phyloP scores from a whole-genome alignment of 2,113 vertebrate species.

The Collichthys lucidus region DNA sequence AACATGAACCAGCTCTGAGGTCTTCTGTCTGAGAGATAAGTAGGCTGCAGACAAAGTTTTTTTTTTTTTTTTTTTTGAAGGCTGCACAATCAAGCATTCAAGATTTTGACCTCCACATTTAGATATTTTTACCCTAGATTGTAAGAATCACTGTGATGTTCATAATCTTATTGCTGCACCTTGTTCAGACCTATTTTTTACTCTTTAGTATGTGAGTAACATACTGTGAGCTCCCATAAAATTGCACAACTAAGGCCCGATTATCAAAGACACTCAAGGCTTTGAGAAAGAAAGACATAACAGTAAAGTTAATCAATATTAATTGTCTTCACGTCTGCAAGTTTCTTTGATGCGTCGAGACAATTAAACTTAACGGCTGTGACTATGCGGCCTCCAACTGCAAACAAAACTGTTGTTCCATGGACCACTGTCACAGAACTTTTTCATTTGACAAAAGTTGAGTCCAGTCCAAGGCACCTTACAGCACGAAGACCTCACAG shows the following conservation, averaged over 20 bases:
- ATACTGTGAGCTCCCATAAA: not conserved
- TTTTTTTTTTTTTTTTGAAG: not conserved
- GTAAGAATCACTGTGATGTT: no score
- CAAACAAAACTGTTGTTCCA: not conserved
- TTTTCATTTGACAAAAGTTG: constrained; percentile 1
- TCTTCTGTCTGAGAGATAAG: not conserved
- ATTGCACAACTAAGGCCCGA: not conserved
- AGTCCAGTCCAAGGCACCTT: not conserved
- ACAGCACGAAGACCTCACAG: not conserved
- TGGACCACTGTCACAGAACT: not conserved
- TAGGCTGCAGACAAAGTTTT: not conserved
- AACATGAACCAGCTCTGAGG: not conserved
- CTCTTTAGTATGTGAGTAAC: not conserved
- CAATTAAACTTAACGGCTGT: not conserved
- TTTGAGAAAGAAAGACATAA: not conserved
- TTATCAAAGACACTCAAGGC: not conserved
- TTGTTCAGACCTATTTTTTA: not conserved
- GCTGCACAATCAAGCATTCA: not conserved
- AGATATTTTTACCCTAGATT: no score
- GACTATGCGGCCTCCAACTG: no score
- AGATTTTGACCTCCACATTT: no score
- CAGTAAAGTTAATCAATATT: not conserved
- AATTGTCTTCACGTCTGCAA: not conserved
- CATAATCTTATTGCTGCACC: no score
- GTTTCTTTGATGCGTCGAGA: not conserved